Evolutionary conservation across 2,113 vertebrate species (phyloP).

Genomic region (Podarcis cretensis): DNA sequence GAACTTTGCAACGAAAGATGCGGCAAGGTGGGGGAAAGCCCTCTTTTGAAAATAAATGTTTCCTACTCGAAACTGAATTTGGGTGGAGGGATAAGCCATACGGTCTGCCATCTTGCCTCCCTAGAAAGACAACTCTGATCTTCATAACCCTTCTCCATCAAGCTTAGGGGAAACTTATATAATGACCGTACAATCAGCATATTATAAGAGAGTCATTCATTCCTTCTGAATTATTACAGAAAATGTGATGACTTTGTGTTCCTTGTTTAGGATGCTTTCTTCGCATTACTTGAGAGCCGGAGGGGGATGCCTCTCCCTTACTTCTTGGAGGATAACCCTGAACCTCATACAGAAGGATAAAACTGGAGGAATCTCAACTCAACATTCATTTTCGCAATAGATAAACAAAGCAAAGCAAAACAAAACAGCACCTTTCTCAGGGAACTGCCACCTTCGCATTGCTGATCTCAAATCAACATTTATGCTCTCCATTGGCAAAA

Average conservation of each 20-base stretch:
- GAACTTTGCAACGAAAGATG: neutral
- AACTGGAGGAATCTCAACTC: neutral
- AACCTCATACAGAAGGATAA: neutral
- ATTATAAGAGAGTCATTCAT: neutral
- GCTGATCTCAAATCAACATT: neutral
- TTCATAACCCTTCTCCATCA: rapidly evolving
- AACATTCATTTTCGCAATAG: neutral
- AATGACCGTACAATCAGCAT: neutral
- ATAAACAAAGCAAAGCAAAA: too few relatives aligned
- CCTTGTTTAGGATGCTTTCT: too few relatives aligned
- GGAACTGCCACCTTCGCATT: neutral
- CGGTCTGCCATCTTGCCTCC: neutral
- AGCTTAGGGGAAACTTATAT: neutral
- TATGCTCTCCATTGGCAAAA: neutral
- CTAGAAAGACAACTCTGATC: neutral
- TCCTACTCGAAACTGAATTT: neutral
- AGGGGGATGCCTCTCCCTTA: neutral
- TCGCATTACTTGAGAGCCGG: neutral
- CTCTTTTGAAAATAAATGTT: neutral
- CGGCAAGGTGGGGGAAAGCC: too few relatives aligned
- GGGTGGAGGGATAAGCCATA: neutral
- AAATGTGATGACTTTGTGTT: neutral
- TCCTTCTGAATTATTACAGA: too few relatives aligned
- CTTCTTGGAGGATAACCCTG: neutral
- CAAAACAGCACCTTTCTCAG: neutral